Conservation (phyloP, 1,140 invertebrate genomes). For the Pissodes strobi region DNA sequence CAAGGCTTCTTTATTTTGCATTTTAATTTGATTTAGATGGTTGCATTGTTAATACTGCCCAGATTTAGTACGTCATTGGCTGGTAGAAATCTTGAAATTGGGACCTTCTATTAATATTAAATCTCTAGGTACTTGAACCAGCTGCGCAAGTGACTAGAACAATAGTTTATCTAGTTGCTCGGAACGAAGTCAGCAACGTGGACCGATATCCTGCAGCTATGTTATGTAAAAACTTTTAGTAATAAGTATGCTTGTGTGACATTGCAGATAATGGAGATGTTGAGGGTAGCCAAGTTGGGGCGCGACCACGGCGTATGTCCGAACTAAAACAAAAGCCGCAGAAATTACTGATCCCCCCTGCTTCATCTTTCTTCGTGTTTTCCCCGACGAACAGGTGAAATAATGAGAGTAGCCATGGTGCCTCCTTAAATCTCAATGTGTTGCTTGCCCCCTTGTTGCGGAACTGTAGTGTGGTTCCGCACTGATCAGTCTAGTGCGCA, state of each 20-base stretch:
- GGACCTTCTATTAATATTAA: too few relatives aligned
- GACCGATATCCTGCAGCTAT: conserved; percentile 51
- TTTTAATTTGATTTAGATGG: too few relatives aligned
- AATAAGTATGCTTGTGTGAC: conserved; percentile 50
- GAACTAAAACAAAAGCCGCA: conserved; percentile 84
- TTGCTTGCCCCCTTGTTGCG: conserved; percentile 45
- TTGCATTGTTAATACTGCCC: too few relatives aligned
- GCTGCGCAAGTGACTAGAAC: too few relatives aligned
- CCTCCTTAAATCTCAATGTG: conserved; percentile 47
- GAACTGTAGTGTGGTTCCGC: conserved; percentile 42
- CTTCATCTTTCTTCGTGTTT: conserved; percentile 96
- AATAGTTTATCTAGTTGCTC: too few relatives aligned
- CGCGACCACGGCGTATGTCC: conserved; percentile 87
- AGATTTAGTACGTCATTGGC: too few relatives aligned
- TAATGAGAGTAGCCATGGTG: conserved; percentile 46
- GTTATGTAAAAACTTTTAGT: conserved; percentile 49
- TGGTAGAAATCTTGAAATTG: too few relatives aligned
- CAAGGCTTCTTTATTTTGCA: too few relatives aligned
- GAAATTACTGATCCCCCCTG: conserved; percentile 92
- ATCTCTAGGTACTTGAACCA: too few relatives aligned
- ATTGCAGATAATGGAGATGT: conserved; percentile 61
- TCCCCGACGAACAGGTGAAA: conserved; percentile 89
- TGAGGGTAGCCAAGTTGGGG: conserved; percentile 65
- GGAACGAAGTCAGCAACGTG: too few relatives aligned
- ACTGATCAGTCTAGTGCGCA: conserved; percentile 41